phyloP scores from a whole-genome alignment of 2,113 vertebrate genomes.

The Paracanthobrama guichenoti region DNA sequence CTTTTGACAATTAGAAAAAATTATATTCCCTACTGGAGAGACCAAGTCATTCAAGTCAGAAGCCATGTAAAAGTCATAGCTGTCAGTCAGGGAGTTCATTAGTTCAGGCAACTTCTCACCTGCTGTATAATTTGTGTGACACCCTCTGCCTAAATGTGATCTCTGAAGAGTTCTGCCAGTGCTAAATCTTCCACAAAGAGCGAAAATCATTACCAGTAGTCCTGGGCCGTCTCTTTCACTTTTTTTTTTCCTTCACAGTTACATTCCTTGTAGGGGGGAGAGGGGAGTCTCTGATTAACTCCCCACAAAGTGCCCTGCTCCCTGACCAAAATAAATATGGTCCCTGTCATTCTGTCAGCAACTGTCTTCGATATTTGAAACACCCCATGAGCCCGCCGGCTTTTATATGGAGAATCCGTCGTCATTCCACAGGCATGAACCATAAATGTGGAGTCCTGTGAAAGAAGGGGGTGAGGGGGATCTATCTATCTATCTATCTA shows the following conservation, averaged over 20 bases:
- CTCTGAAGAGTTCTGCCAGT: conserved; percentile 58
- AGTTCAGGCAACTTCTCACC: conserved; percentile 41
- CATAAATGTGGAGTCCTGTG: conserved; percentile 77
- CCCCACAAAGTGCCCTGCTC: conserved; percentile 73
- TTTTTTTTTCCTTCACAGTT: conserved; percentile 29
- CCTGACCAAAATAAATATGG: conserved; percentile 79
- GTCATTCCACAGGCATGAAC: conserved; percentile 81
- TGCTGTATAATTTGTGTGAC: conserved; percentile 53
- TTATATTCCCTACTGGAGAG: background rate
- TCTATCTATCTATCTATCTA: background rate
- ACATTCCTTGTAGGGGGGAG: conserved; percentile 62
- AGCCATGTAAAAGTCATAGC: background rate
- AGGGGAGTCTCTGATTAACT: conserved; percentile 70
- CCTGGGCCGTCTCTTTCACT: conserved; percentile 41
- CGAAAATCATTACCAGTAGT: conserved; percentile 69
- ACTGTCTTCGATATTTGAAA: conserved; percentile 78
- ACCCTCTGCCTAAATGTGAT: conserved; percentile 56
- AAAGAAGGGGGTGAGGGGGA: conserved; percentile 57
- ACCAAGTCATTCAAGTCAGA: background rate
- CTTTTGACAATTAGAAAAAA: conserved; percentile 18
- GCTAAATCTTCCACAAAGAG: conserved; percentile 64
- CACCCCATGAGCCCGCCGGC: conserved; percentile 71
- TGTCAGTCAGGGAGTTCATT: background rate
- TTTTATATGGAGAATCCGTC: conserved; percentile 79
- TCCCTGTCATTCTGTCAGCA: conserved; percentile 78